Conservation (phyloP, 2,113 vertebrate species). For the Fulica atra region DNA sequence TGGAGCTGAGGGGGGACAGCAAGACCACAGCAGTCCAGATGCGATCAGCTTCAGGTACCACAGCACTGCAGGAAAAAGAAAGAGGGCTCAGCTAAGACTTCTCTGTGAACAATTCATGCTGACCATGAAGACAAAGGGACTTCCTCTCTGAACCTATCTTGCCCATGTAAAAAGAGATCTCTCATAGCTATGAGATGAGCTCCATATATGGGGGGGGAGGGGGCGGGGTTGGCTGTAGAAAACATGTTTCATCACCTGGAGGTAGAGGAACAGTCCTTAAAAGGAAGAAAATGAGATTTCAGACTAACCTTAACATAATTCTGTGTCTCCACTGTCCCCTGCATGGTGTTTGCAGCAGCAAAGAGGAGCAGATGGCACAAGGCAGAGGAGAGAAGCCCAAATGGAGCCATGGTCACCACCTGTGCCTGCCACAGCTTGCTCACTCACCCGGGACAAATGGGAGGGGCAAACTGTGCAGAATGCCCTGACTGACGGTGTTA, state of each 20-base stretch:
- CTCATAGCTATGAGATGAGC: neutral
- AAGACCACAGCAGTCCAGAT: neutral
- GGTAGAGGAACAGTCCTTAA: neutral
- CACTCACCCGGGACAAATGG: neutral
- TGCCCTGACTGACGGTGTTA: too few species aligned
- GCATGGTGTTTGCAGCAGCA: neutral
- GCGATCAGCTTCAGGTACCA: neutral
- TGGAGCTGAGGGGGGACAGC: neutral
- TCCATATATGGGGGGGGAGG: neutral
- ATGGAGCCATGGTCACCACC: neutral
- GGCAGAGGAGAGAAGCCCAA: neutral
- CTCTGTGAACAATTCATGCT: neutral
- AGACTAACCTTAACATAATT: neutral
- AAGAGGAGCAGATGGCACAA: slow-evolving; percentile 39
- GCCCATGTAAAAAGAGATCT: neutral
- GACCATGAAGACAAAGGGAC: neutral
- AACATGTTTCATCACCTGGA: neutral
- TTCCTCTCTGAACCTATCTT: neutral
- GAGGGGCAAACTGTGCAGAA: neutral
- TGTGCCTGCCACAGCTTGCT: slow-evolving; percentile 29
- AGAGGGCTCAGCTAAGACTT: neutral
- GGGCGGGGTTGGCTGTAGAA: neutral
- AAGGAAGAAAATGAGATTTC: neutral
- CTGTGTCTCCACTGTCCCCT: neutral
- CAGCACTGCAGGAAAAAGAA: neutral